A percentile compares a stretch with the other conserved stretches of the same genome.
phyloP scores from a whole-genome alignment of 2,113 vertebrate genomes.

The Odontophorus gujanensis region DNA sequence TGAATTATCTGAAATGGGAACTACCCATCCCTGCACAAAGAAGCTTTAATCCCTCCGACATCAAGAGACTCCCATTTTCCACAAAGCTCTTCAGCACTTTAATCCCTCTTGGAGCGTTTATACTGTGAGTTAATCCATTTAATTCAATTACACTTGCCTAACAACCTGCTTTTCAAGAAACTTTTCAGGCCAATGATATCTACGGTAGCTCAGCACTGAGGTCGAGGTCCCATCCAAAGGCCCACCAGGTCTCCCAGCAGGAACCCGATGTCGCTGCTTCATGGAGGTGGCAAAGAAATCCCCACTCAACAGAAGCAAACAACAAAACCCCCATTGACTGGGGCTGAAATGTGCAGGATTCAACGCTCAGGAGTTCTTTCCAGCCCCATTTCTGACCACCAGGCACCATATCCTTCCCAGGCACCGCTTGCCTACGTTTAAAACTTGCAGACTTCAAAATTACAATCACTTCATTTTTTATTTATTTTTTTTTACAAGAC shows the following conservation, averaged over 20 bases:
- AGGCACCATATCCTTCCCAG: not conserved
- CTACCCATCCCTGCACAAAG: not conserved
- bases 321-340: not conserved
- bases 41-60: not conserved
- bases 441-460: not conserved
- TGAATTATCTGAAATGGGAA: not conserved
- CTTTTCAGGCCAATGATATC: not conserved
- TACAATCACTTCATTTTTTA: not conserved
- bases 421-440: not conserved
- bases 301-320: too few species aligned
- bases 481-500: not conserved
- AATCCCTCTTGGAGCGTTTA: not conserved
- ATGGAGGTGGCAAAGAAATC: accelerated
- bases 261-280: accelerated
- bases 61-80: not conserved
- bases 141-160: not conserved
- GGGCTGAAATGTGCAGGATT: not conserved
- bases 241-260: not conserved
- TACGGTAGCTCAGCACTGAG: accelerated
- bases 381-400: not conserved
- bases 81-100: not conserved
- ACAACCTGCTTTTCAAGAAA: not conserved
- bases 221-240: not conserved
- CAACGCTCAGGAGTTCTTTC: not conserved
- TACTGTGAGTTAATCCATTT: not conserved